phyloP scores from a whole-genome alignment of 2,113 vertebrate genomes.

The Amphilophus citrinellus region DNA sequence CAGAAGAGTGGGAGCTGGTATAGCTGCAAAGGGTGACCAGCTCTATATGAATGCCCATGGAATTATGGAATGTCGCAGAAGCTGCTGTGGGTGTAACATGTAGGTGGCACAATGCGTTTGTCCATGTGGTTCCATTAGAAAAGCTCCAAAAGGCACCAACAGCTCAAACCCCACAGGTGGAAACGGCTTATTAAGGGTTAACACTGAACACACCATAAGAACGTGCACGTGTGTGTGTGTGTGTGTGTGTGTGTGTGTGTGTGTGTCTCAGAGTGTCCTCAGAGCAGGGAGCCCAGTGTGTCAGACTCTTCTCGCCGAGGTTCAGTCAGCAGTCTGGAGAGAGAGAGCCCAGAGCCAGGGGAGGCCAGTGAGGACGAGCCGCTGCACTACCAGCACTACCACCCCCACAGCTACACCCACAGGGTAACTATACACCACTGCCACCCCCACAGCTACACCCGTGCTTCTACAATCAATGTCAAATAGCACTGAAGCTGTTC shows the following conservation, averaged over 20 bases:
- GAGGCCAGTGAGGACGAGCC: conserved; percentile 75
- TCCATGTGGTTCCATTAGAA: fast-evolving
- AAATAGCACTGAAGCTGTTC: neutral
- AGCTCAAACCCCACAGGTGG: neutral
- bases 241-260: neutral
- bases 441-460: neutral
- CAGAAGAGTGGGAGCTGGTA: no score
- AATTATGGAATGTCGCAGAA: no score
- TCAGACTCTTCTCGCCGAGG: conserved; percentile 60
- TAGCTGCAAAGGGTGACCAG: neutral
- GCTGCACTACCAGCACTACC: conserved; percentile 53
- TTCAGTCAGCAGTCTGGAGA: conserved; percentile 73
- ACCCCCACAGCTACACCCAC: conserved; percentile 49
- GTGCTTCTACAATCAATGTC: neutral
- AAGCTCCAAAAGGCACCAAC: neutral
- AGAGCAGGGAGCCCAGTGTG: conserved; percentile 46
- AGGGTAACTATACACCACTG: conserved; percentile 12
- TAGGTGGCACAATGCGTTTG: neutral
- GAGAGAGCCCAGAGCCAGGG: conserved; percentile 72
- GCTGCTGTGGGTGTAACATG: neutral
- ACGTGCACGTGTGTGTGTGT: neutral
- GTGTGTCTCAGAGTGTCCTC: conserved; percentile 46
- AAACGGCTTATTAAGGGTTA: neutral
- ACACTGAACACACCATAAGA: neutral
- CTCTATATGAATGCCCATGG: neutral